Percentiles rank a stretch among this genome's conserved stretches.
These are phyloP conservation scores for Terrapene triunguis DNA, from an alignment of 2,113 vertebrate species.

Conservation along the genomic window DNA sequence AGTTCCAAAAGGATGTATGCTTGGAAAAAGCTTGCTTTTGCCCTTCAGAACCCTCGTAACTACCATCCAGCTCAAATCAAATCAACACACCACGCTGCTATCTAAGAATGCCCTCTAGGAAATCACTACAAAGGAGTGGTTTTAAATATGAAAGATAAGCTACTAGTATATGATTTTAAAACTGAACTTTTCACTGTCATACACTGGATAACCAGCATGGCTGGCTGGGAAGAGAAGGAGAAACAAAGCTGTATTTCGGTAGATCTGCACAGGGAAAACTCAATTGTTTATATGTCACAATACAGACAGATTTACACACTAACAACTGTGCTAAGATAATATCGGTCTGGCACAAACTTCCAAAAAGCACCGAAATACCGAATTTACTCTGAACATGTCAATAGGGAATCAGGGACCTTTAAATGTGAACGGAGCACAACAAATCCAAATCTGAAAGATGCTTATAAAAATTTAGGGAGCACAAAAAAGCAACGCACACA, in stretches of 20 bases:
- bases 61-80: accelerated
- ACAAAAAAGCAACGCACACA: not conserved
- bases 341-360: not conserved
- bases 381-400: not conserved
- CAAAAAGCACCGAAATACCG: accelerated
- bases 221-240: not conserved
- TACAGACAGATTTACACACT: not conserved
- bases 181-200: accelerated
- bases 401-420: not conserved
- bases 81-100: not conserved
- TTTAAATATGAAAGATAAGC: not conserved
- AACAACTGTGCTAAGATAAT: not conserved
- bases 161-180: not conserved
- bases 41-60: accelerated
- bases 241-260: not conserved
- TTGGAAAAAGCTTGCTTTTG: not conserved
- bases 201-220: not conserved
- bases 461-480: not conserved
- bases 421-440: accelerated
- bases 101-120: not conserved
- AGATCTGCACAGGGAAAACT: not conserved
- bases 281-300: not conserved
- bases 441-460: not conserved
- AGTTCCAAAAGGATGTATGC: not conserved
- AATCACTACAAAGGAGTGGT: not conserved